phyloP scores from a whole-genome alignment of 2,888 invertebrate genomes.

The Xylota sylvarum region DNA sequence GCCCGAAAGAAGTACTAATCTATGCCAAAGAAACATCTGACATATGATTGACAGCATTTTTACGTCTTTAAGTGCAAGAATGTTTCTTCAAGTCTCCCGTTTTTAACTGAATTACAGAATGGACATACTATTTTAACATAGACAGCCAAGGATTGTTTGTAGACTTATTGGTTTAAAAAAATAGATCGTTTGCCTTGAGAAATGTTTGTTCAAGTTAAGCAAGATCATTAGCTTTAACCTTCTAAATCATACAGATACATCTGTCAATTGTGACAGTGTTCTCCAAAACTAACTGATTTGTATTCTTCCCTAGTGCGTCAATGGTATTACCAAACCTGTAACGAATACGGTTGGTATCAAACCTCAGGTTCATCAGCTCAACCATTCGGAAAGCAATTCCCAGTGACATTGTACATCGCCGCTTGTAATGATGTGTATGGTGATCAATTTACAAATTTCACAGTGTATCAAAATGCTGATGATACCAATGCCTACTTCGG shows the following conservation, averaged over 20 bases:
- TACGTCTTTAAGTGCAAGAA: too few species aligned
- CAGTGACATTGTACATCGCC: slow-evolving; percentile 80
- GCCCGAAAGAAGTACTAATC: too few species aligned
- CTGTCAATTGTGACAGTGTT: background rate
- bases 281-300: background rate
- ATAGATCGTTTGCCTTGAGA: too few species aligned
- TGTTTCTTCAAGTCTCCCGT: too few species aligned
- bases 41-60: too few species aligned
- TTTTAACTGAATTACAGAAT: too few species aligned
- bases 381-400: slow-evolving; percentile 85
- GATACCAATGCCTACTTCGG: slow-evolving; percentile 86
- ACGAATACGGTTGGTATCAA: slow-evolving; percentile 94
- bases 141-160: too few species aligned
- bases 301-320: slow-evolving; percentile 87
- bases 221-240: background rate
- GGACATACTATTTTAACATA: too few species aligned
- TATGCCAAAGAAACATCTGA: too few species aligned
- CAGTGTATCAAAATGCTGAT: slow-evolving; percentile 78
- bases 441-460: slow-evolving; percentile 78
- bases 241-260: background rate
- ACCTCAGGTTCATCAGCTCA: slow-evolving; percentile 87
- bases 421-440: slow-evolving; percentile 82
- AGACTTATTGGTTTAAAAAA: too few species aligned
- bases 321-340: slow-evolving; percentile 94
- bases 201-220: too few species aligned